Conservation (phyloP, 1,140 invertebrate genomes). For the Scaptodrosophila lebanonensis region DNA sequence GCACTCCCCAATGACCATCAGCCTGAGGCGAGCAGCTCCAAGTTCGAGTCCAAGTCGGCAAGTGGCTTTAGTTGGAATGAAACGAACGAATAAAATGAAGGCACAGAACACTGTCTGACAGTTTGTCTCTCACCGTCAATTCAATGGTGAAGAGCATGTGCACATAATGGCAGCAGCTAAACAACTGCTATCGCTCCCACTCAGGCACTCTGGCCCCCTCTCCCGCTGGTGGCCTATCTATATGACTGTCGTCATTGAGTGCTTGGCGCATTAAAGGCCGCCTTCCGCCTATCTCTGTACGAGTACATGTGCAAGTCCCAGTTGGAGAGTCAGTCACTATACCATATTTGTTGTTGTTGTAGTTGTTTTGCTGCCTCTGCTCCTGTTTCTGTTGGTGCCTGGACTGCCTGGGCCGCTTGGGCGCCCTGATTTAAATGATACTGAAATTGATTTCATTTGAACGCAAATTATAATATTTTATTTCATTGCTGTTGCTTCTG, state of each 20-base stretch:
- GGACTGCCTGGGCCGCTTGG: conserved; percentile 12
- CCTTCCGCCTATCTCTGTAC: conserved; percentile 33
- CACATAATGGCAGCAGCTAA: conserved; percentile 68
- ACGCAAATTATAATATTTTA: conserved; percentile 67
- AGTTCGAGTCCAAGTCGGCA: no score
- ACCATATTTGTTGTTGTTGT: conserved; percentile 28
- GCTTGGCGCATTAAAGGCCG: no score
- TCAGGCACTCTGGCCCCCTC: no score
- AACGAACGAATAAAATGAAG: conserved; percentile 68
- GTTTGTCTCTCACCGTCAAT: conserved; percentile 31
- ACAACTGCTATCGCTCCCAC: conserved; percentile 44
- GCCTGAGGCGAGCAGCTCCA: no score
- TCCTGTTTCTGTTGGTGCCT: no score
- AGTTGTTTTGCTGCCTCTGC: no score
- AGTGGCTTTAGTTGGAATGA: conserved; percentile 17
- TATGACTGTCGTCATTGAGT: conserved; percentile 50
- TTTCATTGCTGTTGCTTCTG: no score
- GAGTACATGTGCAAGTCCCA: conserved; percentile 52
- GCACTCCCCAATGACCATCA: conserved; percentile 61
- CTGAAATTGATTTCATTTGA: conserved; percentile 72
- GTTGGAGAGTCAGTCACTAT: conserved; percentile 33
- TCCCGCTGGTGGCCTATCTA: no score
- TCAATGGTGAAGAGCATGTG: conserved; percentile 49
- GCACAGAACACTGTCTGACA: conserved; percentile 24
- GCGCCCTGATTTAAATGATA: conserved; percentile 62